Conservation (phyloP, 64 coral and sea anemone species). For the Pachyseris speciosa region DNA sequence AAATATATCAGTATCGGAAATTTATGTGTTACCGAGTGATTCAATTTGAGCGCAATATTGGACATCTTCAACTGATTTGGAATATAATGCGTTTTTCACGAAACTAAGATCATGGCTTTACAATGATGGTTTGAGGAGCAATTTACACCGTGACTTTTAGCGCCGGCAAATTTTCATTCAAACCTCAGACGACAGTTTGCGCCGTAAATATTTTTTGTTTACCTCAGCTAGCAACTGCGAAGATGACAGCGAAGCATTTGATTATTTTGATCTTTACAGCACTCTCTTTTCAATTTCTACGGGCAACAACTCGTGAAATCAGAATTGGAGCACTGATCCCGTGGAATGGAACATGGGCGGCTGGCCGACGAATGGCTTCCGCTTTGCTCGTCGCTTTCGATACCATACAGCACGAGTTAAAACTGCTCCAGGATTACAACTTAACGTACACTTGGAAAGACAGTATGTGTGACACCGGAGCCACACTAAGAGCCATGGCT, state of each 20-base stretch:
- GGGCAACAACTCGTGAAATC: slow-evolving; percentile 17
- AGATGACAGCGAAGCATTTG: background rate
- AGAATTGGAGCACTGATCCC: slow-evolving; percentile 70
- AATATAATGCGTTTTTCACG: too few species aligned
- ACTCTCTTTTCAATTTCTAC: background rate
- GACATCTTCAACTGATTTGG: too few species aligned
- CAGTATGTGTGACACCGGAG: slow-evolving; percentile 55
- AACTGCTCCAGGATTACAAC: slow-evolving; percentile 62
- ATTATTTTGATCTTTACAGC: background rate
- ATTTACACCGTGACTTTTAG: too few species aligned
- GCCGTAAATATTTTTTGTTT: background rate
- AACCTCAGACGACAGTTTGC: too few species aligned
- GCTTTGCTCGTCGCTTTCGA: slow-evolving; percentile 61
- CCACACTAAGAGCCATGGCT: slow-evolving; percentile 46
- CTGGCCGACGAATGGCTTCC: slow-evolving; percentile 49
- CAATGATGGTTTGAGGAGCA: too few species aligned
- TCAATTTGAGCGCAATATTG: too few species aligned
- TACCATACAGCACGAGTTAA: slow-evolving; percentile 6
- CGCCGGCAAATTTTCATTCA: too few species aligned
- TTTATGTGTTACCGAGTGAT: too few species aligned
- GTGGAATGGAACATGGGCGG: slow-evolving; percentile 75
- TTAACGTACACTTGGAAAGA: slow-evolving; percentile 73
- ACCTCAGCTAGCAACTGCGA: background rate
- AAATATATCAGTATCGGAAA: background rate
- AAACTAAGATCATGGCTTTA: too few species aligned